Evolutionary conservation across 2,113 vertebrate species (phyloP), one percentile per base, ranked within the genome.

Genomic region (Thymallus thymallus): DNA sequence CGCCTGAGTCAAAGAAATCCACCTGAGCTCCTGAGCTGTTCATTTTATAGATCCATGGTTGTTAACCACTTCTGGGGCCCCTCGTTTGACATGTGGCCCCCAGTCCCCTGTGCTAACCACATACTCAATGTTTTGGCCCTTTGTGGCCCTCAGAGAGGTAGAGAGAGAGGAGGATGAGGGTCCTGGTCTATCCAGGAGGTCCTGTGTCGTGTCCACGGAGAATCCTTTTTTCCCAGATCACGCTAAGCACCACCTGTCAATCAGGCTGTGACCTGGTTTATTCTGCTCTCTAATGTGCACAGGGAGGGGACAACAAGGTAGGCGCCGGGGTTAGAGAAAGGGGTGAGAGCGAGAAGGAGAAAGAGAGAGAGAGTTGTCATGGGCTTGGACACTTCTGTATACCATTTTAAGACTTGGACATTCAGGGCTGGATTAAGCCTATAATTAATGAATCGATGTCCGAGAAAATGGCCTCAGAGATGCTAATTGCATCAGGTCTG

Each of bases 201-300:
- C 69, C 70, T 18, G 24, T 69, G 80, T 75, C 78, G 71, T 71
- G 74, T 68, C 77, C 66, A 82, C 64, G 70, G 74, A 84, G 71
- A 90, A 88, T 91, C 89, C 87, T 86, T 83, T 85, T 85, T 84
- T 87, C 82, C 76, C 77, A 80, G 89, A 85, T 88, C 84, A 83
- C 65, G 61, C 58, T 90, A 92, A 92, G 85, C 83, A 83, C 78
- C 56, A 22, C 56, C 87, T 84, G 84, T 71, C 82, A 83, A 69
- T 84, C 73, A 81, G 81, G 74, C 68, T 84, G 66, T 68, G 68
- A 26, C 26, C 32, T 24, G 63, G 79, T 87, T 85, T 88, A 74
- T 81, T 81, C 45, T 88, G 81, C 81, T 88, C 91, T 87, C 78
- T 89, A 80, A 88, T 84, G 87, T 81, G 79, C n/a, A 32, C 29